These are phyloP conservation scores for Parambassis ranga DNA, from an alignment of 2,797 vertebrate genomes.

Conservation along the genomic window DNA sequence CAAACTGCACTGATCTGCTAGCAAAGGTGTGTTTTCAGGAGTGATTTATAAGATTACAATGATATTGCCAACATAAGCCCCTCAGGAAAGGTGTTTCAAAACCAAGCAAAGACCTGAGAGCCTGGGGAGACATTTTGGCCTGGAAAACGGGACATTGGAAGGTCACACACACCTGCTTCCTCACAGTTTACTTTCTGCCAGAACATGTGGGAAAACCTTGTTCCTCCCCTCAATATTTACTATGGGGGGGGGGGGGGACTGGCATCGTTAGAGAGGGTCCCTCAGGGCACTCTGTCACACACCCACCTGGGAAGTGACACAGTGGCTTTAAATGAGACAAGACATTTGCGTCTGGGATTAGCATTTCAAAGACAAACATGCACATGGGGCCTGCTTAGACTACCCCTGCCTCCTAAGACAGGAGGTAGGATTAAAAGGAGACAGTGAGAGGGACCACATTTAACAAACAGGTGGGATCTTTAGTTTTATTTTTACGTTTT, in stretches of 20 bases:
- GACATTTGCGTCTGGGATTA: conserved; percentile 76
- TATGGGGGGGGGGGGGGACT: conserved; percentile 52
- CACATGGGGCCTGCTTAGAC: conserved; percentile 48
- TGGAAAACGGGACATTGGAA: conserved; percentile 64
- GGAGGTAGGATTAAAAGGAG: conserved; percentile 64
- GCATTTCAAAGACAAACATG: conserved; percentile 78
- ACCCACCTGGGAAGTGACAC: conserved; percentile 79
- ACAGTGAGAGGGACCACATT: conserved; percentile 31
- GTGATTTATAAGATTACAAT: conserved; percentile 51
- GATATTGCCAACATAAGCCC: conserved; percentile 19
- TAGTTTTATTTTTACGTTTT: conserved; percentile 51
- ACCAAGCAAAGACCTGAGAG: conserved; percentile 25
- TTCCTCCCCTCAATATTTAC: conserved; percentile 74
- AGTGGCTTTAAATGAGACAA: conserved; percentile 79
- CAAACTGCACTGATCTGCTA: conserved; percentile 3
- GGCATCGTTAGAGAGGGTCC: conserved; percentile 73
- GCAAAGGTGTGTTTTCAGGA: conserved; percentile 7
- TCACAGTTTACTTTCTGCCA: conserved; percentile 64
- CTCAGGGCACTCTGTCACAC: conserved; percentile 72
- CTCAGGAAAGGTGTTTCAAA: conserved; percentile 46
- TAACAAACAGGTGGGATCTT: conserved; percentile 69
- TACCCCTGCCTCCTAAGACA: conserved; percentile 36
- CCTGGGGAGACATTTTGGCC: conserved; percentile 43
- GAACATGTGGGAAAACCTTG: conserved; percentile 61
- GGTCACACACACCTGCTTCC: conserved; percentile 67